These are phyloP conservation scores for Toxostoma redivivum DNA, from an alignment of 2,113 vertebrate species.

Conservation along the genomic window DNA sequence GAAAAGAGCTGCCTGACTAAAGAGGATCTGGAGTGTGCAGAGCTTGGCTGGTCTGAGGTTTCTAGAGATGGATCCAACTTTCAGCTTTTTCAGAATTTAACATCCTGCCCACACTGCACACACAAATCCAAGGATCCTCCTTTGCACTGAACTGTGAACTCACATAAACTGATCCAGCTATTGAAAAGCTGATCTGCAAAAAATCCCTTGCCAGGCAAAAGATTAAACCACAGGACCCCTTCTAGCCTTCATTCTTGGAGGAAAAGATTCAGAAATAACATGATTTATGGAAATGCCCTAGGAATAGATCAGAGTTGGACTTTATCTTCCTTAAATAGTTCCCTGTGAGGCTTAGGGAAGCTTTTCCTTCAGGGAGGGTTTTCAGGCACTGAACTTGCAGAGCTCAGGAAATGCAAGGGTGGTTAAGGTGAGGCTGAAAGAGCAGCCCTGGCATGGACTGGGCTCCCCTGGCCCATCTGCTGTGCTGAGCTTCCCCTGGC, in stretches of 20 bases:
- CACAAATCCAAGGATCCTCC: neutral
- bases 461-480: fast-evolving
- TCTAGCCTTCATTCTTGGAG: neutral
- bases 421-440: neutral
- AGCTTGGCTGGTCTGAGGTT: neutral
- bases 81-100: neutral
- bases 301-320: neutral
- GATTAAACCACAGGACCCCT: neutral
- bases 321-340: neutral
- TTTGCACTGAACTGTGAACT: neutral
- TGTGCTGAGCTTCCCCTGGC: neutral
- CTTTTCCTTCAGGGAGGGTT: neutral
- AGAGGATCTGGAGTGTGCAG: neutral
- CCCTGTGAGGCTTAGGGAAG: neutral
- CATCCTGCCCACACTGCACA: too few species aligned
- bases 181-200: neutral
- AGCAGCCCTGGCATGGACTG: fast-evolving
- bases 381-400: neutral
- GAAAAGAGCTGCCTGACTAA: neutral
- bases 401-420: neutral
- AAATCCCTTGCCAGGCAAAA: neutral
- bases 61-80: neutral
- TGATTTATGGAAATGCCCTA: neutral
- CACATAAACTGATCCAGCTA: neutral
- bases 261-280: neutral